These are phyloP conservation scores for Onychomys leucogaster DNA, from an alignment of 2,797 vertebrate species.

Conservation along the genomic window DNA sequence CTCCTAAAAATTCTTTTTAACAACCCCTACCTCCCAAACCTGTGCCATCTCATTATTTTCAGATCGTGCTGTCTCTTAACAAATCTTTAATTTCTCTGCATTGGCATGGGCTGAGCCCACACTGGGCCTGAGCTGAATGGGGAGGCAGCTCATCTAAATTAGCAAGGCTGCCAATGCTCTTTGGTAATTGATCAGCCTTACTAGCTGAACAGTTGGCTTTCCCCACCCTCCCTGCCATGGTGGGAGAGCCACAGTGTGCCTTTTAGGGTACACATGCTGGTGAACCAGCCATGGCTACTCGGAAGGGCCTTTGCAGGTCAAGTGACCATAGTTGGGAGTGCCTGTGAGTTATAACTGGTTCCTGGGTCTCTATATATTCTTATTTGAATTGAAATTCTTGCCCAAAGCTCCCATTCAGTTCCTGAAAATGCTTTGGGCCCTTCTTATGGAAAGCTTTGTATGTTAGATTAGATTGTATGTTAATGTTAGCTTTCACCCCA, in stretches of 20 bases:
- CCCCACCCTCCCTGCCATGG: neutral
- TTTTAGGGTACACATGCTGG: neutral
- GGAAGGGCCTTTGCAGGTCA: neutral
- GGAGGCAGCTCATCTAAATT: neutral
- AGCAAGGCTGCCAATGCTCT: accelerated
- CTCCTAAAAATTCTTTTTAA: constrained; percentile 54
- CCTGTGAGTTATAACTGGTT: no score
- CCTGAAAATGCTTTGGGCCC: neutral
- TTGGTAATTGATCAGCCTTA: neutral
- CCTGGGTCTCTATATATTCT: accelerated
- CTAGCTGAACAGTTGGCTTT: accelerated
- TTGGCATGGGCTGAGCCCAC: neutral
- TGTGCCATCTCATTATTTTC: constrained; percentile 11
- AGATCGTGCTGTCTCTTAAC: constrained; percentile 23
- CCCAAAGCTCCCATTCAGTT: neutral
- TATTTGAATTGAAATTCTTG: neutral
- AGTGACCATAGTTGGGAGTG: neutral
- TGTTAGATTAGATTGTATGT: no score
- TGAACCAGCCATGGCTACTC: accelerated
- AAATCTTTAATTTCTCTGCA: constrained; percentile 25
- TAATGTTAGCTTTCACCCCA: neutral
- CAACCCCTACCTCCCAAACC: neutral
- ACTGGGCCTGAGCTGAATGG: neutral
- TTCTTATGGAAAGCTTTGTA: neutral
- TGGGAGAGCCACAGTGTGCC: accelerated